A percentile compares a stretch with the other conserved stretches of the same genome.
Conservation (phyloP, 2,797 vertebrate species). For the Silurus aristotelis region DNA sequence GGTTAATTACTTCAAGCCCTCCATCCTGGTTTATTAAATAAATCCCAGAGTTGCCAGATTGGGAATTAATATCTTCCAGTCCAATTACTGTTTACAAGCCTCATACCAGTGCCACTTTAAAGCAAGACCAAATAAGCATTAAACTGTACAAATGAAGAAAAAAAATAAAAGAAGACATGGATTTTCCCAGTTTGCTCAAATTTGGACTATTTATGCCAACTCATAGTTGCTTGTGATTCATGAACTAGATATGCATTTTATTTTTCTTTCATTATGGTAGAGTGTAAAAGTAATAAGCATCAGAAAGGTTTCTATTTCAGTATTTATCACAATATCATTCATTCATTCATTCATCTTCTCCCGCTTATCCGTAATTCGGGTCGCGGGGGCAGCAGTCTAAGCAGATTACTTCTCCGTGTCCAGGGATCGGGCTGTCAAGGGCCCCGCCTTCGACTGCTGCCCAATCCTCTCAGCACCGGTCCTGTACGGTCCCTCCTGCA, state of each 20-base stretch:
- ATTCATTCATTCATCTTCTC: too few species aligned
- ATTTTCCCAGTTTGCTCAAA: neutral
- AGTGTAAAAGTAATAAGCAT: neutral
- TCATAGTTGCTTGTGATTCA: neutral
- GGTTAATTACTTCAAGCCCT: slow-evolving; percentile 16
- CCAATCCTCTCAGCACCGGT: too few species aligned
- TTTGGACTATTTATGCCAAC: neutral
- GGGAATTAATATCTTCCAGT: neutral
- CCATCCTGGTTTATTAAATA: slow-evolving; percentile 18
- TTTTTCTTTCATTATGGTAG: neutral
- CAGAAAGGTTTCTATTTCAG: neutral
- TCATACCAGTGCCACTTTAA: neutral
- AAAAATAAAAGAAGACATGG: too few species aligned
- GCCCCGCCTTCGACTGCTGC: too few species aligned
- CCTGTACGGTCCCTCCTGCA: too few species aligned
- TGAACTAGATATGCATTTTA: neutral
- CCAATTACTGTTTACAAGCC: slow-evolving; percentile 1
- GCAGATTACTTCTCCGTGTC: too few species aligned
- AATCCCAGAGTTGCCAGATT: slow-evolving; percentile 24
- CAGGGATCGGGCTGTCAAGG: too few species aligned
- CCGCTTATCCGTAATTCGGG: too few species aligned
- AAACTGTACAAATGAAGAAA: neutral
- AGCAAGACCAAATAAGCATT: neutral
- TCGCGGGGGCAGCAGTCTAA: too few species aligned
- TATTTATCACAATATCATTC: too few species aligned